Evolutionary conservation across 1,140 invertebrate species (phyloP).

Genomic region (Araneus ventricosus): DNA sequence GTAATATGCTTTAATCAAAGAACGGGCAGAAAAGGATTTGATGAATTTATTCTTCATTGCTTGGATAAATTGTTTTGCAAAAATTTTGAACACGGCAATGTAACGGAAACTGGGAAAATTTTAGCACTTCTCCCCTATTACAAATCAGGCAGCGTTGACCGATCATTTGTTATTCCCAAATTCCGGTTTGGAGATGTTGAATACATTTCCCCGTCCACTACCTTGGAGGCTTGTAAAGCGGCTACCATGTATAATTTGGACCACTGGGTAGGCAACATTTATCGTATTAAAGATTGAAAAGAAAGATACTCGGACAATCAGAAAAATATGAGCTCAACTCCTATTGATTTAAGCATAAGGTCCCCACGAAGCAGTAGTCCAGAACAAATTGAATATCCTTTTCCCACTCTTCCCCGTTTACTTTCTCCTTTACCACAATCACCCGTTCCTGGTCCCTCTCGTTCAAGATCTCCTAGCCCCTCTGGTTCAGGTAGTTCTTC

Average conservation of each 20-base stretch:
- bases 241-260: neutral
- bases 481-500: too few relatives aligned
- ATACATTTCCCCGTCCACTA: neutral
- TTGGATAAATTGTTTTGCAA: conserved; percentile 5
- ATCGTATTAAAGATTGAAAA: conserved; percentile 23
- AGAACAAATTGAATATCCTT: too few relatives aligned
- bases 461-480: too few relatives aligned
- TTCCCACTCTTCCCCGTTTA: too few relatives aligned
- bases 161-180: neutral
- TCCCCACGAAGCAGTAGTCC: too few relatives aligned
- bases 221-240: conserved; percentile 15
- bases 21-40: neutral
- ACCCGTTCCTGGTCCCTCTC: too few relatives aligned
- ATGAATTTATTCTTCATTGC: neutral
- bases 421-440: too few relatives aligned
- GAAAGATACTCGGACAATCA: neutral
- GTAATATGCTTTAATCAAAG: neutral
- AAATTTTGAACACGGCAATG: neutral
- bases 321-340: too few relatives aligned
- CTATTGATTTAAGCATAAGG: too few relatives aligned
- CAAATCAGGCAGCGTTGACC: neutral
- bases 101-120: neutral
- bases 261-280: conserved; percentile 1
- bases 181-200: neutral
- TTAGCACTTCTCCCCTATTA: neutral